Base-by-base conservation (phyloP, 2,797 vertebrate genomes). In the Sebastes diaconus region DNA sequence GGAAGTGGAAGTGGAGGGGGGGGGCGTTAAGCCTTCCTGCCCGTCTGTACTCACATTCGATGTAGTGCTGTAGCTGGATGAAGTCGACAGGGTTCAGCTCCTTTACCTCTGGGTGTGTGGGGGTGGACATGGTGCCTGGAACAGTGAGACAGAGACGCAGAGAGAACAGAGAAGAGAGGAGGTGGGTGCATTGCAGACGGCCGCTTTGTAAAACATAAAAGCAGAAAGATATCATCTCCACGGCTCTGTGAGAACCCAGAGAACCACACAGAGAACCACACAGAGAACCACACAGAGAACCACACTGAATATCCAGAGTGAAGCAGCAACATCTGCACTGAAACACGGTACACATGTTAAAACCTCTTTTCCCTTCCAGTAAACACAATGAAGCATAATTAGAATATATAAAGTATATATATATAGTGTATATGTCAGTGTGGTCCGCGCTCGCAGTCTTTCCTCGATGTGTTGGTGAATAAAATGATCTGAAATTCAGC, bases 11-110 rank as follows among this genome's bases (percentile, higher is more conserved):
- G 83, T 74, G 79, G 60, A 34, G 59, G 68, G 58, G 58, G 83
- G 79, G 75, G 71, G 80, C 29, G 29, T 30, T 30, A 30, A 24
- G 77, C 80, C 80, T 73, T 84, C 85, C 84, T 59, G 76, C 67
- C 79, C 60, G 85, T 78, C 87, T 81, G 81, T 88, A 97, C 97
- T 98, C 95, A 99, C 97, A 98, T 87, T 99, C 97, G 77, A 98
- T 96, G 93, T 97, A 99, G 90, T 97, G 96, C 90, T 98, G 97
- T 77, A 99, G 97, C 94, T 97, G 97, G 90, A 97, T 97, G 74
- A 99, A 98, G 93, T 98, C 97, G 88, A 95, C 94, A 10, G 97
- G 96, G 94, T 96, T 97, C 86, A 99, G 96, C 73, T 97, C 97
- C 92, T 95, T 97, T 92, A 92, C 94, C 93, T 96, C 94, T 81